Evolutionary conservation across 2,113 vertebrate species (phyloP).

Genomic region (Leuciscus idus): DNA sequence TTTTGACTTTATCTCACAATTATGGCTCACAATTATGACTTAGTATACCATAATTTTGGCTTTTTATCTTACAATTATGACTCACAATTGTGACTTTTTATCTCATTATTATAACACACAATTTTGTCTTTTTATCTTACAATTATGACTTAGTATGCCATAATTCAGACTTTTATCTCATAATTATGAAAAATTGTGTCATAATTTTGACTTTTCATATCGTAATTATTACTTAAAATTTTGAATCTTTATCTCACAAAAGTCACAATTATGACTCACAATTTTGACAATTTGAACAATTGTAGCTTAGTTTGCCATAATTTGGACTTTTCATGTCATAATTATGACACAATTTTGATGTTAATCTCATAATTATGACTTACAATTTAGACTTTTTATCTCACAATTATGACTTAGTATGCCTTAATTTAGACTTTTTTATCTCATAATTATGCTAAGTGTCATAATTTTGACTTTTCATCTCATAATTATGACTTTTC

Average conservation of each 20-base stretch:
- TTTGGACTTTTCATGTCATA: not conserved
- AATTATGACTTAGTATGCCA: no score
- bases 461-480: no score
- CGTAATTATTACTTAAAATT: not conserved
- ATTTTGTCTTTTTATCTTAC: not conserved
- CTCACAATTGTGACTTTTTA: not conserved
- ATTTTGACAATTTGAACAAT: not conserved
- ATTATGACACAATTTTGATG: not conserved
- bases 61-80: not conserved
- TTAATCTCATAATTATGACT: no score
- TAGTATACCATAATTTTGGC: not conserved
- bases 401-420: no score
- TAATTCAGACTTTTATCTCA: not conserved
- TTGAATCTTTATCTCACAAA: not conserved
- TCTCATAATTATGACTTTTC: no score
- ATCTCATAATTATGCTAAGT: no score
- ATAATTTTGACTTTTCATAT: not conserved
- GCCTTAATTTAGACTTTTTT: no score
- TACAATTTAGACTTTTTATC: no score
- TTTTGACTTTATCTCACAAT: not conserved
- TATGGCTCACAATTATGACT: not conserved
- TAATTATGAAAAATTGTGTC: no score
- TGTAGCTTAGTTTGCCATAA: not conserved
- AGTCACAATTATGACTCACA: not conserved
- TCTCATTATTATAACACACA: no score